phyloP scores from a whole-genome alignment of 1,140 invertebrate genomes.

The Hormaphis cornu region DNA sequence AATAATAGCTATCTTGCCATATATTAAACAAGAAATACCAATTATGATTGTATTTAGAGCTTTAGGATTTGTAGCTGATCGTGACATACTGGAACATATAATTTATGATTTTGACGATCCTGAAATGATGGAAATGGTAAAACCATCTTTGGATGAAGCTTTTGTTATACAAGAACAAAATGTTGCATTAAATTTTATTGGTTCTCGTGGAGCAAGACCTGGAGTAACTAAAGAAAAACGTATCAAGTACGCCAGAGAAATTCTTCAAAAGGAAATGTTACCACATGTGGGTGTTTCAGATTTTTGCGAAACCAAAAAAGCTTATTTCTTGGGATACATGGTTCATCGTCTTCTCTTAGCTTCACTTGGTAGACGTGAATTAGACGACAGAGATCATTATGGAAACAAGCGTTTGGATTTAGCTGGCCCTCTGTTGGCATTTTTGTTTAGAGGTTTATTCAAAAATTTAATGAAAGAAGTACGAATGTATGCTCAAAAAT shows the following conservation, averaged over 20 bases:
- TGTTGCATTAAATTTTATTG: slow-evolving; percentile 97
- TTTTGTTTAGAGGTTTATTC: slow-evolving; percentile 87
- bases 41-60: slow-evolving; percentile 98
- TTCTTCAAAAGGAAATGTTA: slow-evolving; percentile 98
- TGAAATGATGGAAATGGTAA: slow-evolving; percentile 99
- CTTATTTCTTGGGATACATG: slow-evolving; percentile 80
- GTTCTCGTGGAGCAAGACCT: slow-evolving; percentile 85
- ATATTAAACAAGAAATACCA: slow-evolving; percentile 98
- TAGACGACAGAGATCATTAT: slow-evolving; percentile 99
- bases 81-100: slow-evolving; percentile 97
- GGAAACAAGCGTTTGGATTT: slow-evolving; percentile 96
- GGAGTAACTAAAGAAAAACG: slow-evolving; percentile 97
- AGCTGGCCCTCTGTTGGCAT: slow-evolving; percentile 90
- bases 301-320: slow-evolving; percentile 99
- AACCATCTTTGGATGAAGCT: slow-evolving; percentile 96
- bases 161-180: slow-evolving; percentile 99
- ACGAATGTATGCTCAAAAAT: slow-evolving; percentile 95
- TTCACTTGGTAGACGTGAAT: slow-evolving; percentile 85
- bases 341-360: slow-evolving; percentile 68
- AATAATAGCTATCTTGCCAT: slow-evolving; percentile 94
- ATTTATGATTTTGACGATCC: slow-evolving; percentile 99
- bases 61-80: slow-evolving; percentile 94
- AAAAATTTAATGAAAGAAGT: slow-evolving; percentile 93
- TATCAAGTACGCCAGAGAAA: slow-evolving; percentile 98
- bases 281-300: slow-evolving; percentile 97